Base-by-base conservation (phyloP, 2,797 vertebrate genomes). In the Myripristis jacobus region DNA sequence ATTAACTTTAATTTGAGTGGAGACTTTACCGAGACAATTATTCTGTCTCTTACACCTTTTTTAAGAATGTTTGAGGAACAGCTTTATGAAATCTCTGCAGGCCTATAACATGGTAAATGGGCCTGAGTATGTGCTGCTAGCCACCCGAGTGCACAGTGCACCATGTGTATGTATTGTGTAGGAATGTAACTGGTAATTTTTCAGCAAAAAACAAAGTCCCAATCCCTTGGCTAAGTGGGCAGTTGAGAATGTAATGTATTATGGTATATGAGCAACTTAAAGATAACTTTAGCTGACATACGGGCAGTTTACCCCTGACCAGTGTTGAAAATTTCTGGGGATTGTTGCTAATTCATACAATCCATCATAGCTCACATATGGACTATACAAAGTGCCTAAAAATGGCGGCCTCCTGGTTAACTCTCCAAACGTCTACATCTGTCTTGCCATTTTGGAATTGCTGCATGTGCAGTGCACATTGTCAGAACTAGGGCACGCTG, bases 1-100 rank as follows among this genome's bases (percentile, higher is more conserved):
- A 48, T 82, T 82, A 71, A 69, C 52, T 31, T 53, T 27, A 41
- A 86, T 76, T 47, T 18, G 48, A 83, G 53, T 51, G 69, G 48
- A 0, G 60, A 63, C 71, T 82, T 64, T 72, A 79, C 73, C 58
- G 46, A 61, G 65, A 70, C 51, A 41, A 55, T 73, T 73, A 10
- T 36, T 36, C 36, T 41, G 66, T 58, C 58, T 66, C 51, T 73
- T 59, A 60, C 61, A 77, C 60, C 55, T 77, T 78, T 55, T 65
- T 46, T 31, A 64, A 58, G 43, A 63, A 36, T 36, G 13, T 64
- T 38, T 77, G 65, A 70, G 9, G 15, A 64, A 46, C 52, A 27
- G 27, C 60, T 60, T 59, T 16, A n/a, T 60, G 38, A 58, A 70
- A 58, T 3, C 50, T 66, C 63, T 31, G 24, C 29, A 19, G 36